Evolutionary conservation across 2,113 vertebrate genomes (phyloP).

Genomic region (Acrocephalus kingi): DNA sequence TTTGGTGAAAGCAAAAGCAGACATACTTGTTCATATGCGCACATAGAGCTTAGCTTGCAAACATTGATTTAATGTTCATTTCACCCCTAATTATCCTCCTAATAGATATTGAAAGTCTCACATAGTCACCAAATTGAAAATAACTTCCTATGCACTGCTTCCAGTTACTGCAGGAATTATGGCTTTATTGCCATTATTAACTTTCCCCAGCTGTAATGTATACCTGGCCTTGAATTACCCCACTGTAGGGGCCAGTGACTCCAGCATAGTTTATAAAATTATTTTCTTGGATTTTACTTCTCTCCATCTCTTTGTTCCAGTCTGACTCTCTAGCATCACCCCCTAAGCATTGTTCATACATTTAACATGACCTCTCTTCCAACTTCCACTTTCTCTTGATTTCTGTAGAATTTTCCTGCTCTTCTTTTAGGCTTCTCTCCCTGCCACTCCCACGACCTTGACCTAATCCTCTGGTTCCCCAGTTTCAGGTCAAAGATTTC

Average conservation of each 20-base stretch:
- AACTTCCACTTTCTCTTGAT: not conserved
- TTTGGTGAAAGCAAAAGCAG: not conserved
- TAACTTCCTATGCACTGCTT: constrained; percentile 52
- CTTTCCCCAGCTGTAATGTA: constrained; percentile 46
- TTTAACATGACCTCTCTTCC: not conserved
- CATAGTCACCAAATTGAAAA: constrained; percentile 58
- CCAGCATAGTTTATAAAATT: not conserved
- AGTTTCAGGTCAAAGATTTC: not conserved
- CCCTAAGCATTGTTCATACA: not conserved
- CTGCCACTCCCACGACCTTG: not conserved
- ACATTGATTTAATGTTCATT: constrained; percentile 71
- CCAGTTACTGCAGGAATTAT: constrained; percentile 53
- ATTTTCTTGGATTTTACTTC: not conserved
- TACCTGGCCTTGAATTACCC: constrained; percentile 33
- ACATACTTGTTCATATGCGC: not conserved
- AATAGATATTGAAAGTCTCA: constrained; percentile 66
- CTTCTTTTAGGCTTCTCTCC: not conserved
- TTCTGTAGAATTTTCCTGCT: not conserved
- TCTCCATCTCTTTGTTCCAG: not conserved
- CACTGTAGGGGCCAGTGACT: constrained; percentile 1
- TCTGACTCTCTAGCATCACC: not conserved
- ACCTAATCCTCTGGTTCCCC: not conserved
- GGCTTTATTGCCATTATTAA: constrained; percentile 53
- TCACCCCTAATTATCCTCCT: constrained; percentile 70
- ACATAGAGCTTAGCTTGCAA: constrained; percentile 20